A percentile compares a stretch with the other conserved stretches of the same genome.
Evolutionary conservation across 2,797 vertebrate genomes (phyloP).

Genomic region (Takifugu rubripes): DNA sequence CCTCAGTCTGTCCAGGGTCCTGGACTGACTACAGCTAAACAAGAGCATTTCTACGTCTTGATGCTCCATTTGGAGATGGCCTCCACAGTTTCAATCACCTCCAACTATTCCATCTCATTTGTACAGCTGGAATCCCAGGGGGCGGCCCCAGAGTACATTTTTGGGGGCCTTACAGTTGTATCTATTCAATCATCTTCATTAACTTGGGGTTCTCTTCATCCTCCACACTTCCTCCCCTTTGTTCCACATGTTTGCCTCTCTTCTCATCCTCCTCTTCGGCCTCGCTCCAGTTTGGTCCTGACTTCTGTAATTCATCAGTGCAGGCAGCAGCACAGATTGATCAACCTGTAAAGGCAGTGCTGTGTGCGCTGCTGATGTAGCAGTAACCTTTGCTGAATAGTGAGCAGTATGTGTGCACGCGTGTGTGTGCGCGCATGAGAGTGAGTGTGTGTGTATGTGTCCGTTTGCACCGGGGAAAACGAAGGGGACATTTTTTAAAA

Average conservation of each 20-base stretch:
- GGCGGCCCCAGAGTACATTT: neutral
- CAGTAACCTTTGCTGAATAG: conserved; percentile 73
- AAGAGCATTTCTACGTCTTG: conserved; percentile 41
- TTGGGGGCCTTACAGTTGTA: neutral
- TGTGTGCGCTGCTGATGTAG: conserved; percentile 77
- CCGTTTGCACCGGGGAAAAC: conserved; percentile 58
- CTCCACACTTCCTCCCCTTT: neutral
- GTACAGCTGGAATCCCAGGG: neutral
- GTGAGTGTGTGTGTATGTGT: conserved; percentile 27
- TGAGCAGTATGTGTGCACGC: conserved; percentile 56
- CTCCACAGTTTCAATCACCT: neutral
- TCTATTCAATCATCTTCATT: neutral
- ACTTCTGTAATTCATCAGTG: conserved; percentile 75
- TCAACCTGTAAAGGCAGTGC: conserved; percentile 76
- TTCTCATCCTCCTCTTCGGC: conserved; percentile 15
- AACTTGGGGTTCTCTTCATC: neutral
- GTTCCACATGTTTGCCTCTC: conserved; percentile 16
- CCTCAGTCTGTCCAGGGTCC: conserved; percentile 29
- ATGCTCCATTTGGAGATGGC: neutral
- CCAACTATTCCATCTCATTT: conserved; percentile 2
- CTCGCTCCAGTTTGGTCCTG: conserved; percentile 30
- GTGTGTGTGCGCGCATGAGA: conserved; percentile 32
- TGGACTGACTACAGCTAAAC: conserved; percentile 25
- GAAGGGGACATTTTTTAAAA: conserved; percentile 79
- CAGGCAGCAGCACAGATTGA: conserved; percentile 73